These are phyloP conservation scores for Gymnorhina tibicen DNA, from an alignment of 2,113 vertebrate species.

Conservation along the genomic window DNA sequence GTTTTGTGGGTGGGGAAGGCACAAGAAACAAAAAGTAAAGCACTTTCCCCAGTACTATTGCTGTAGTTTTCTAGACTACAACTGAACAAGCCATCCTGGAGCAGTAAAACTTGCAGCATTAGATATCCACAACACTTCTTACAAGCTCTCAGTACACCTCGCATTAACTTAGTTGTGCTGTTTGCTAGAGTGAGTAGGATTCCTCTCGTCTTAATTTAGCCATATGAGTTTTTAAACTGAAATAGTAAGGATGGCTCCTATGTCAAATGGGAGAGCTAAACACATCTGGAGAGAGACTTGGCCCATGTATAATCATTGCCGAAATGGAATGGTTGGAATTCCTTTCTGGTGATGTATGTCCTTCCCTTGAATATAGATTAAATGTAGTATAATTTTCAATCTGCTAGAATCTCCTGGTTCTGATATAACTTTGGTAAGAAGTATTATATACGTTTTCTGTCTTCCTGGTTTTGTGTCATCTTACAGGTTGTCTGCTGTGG, in stretches of 20 bases:
- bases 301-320: not conserved
- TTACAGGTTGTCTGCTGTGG: not conserved
- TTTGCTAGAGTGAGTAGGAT: not conserved
- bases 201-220: not conserved
- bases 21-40: not conserved
- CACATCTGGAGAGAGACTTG: not conserved
- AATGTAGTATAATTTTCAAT: not conserved
- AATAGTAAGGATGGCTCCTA: not conserved
- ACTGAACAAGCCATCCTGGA: not conserved
- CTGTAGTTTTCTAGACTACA: not conserved
- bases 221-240: not conserved
- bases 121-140: not conserved
- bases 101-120: not conserved
- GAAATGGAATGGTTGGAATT: not conserved
- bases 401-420: not conserved
- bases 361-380: not conserved
- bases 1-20: not conserved
- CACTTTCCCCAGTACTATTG: not conserved
- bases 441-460: not conserved
- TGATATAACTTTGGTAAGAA: not conserved
- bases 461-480: not conserved
- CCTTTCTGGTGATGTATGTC: not conserved
- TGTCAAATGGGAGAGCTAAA: not conserved
- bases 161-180: not conserved
- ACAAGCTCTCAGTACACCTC: not conserved